phyloP scores from a whole-genome alignment of 2,888 invertebrate genomes.

The Acleris literana region DNA sequence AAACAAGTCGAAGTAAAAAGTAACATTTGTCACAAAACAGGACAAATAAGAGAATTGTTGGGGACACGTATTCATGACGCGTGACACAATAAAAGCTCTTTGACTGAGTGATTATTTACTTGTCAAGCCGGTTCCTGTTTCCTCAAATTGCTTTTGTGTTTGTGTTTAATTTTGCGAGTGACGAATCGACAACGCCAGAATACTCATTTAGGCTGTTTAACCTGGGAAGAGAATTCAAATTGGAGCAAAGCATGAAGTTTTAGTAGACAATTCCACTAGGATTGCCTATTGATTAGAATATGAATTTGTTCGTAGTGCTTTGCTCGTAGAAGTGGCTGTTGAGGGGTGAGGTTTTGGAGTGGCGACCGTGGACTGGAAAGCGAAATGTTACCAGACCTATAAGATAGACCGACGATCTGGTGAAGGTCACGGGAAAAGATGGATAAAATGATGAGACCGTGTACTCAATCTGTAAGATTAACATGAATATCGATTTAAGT shows the following conservation, averaged over 20 bases:
- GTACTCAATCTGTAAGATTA: too few relatives aligned
- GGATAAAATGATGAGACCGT: too few relatives aligned
- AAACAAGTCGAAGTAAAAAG: not conserved
- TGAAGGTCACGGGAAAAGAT: too few relatives aligned
- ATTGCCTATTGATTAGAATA: too few relatives aligned
- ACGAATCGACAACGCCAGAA: slow-evolving; percentile 20
- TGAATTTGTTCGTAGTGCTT: too few relatives aligned
- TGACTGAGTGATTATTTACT: slow-evolving; percentile 17
- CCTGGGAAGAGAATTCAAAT: slow-evolving; percentile 15
- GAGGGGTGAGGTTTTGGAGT: too few relatives aligned
- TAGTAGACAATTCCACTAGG: not conserved
- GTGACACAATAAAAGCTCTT: not conserved
- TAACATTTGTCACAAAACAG: slow-evolving; percentile 9
- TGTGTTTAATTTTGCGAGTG: slow-evolving; percentile 26
- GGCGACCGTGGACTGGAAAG: too few relatives aligned
- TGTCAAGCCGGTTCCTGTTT: slow-evolving; percentile 11
- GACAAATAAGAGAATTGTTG: slow-evolving; percentile 1
- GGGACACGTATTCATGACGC: not conserved
- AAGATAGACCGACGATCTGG: too few relatives aligned
- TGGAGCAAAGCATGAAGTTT: slow-evolving; percentile 5
- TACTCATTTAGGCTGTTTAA: slow-evolving; percentile 11
- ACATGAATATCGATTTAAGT: too few relatives aligned
- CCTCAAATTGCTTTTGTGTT: slow-evolving; percentile 24
- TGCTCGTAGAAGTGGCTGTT: too few relatives aligned
- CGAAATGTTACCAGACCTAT: too few relatives aligned